A percentile compares a stretch with the other conserved stretches of the same genome.
phyloP scores from a whole-genome alignment of 2,888 invertebrate genomes.

The Dynastes hyllus region DNA sequence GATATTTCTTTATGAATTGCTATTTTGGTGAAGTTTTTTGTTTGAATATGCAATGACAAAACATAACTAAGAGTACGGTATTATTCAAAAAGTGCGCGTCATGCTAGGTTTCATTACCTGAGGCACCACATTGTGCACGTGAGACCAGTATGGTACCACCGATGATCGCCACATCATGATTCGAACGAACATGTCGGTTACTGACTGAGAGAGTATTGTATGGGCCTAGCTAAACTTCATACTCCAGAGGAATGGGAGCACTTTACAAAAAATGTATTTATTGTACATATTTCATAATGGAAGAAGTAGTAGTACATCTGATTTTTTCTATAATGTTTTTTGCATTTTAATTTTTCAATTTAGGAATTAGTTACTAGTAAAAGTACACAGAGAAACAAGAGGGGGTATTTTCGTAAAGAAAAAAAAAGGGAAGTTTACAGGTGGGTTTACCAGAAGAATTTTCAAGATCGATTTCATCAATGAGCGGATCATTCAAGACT shows the following conservation, averaged over 20 bases:
- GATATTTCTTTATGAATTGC: slow-evolving; percentile 38
- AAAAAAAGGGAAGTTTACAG: slow-evolving; percentile 12
- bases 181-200: slow-evolving; percentile 65
- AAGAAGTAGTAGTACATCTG: slow-evolving; percentile 44
- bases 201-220: slow-evolving; percentile 62
- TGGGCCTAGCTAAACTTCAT: slow-evolving; percentile 65
- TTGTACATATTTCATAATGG: slow-evolving; percentile 62
- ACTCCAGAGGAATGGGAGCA: slow-evolving; percentile 68
- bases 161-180: slow-evolving; percentile 66
- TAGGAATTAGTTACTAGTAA: slow-evolving; percentile 23
- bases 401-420: slow-evolving; percentile 18
- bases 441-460: slow-evolving; percentile 31
- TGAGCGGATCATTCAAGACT: neutral
- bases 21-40: neutral
- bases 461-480: neutral
- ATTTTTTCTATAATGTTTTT: slow-evolving; percentile 20
- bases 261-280: slow-evolving; percentile 67
- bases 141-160: slow-evolving; percentile 68
- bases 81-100: slow-evolving; percentile 65
- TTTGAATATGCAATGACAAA: slow-evolving; percentile 58
- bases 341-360: slow-evolving; percentile 22
- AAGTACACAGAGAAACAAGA: slow-evolving; percentile 42
- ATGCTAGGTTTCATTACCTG: slow-evolving; percentile 69
- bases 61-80: slow-evolving; percentile 63
- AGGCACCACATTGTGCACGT: slow-evolving; percentile 65